A percentile compares a stretch with the other conserved stretches of the same genome.
Conservation (phyloP, 2,888 invertebrate species). For the Gibbula magus region DNA sequence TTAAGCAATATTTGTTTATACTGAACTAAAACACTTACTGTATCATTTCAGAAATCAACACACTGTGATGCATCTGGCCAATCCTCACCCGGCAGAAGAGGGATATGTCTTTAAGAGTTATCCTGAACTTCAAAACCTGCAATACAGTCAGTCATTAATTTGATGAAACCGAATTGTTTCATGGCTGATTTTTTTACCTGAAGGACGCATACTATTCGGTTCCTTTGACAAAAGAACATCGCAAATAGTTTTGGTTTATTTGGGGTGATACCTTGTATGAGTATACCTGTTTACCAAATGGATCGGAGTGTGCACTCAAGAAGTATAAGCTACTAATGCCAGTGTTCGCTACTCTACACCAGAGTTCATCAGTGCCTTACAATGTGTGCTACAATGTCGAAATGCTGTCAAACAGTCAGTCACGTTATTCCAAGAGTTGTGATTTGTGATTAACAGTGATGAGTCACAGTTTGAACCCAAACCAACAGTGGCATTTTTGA, state of each 20-base stretch:
- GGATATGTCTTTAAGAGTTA: neutral
- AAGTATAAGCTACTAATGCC: neutral
- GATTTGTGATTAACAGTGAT: neutral
- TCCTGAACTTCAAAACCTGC: neutral
- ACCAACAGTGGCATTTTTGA: neutral
- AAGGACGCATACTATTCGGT: constrained; percentile 2
- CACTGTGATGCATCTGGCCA: too few species aligned
- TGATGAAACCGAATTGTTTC: neutral
- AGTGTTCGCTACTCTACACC: neutral
- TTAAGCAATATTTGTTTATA: neutral
- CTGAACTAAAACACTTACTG: neutral
- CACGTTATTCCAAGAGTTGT: neutral
- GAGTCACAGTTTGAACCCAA: neutral
- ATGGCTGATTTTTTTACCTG: neutral
- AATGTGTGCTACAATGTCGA: neutral
- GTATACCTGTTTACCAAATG: constrained; percentile 6
- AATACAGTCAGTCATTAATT: neutral
- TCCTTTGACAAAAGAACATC: neutral
- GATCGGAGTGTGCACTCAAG: neutral
- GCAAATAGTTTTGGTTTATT: neutral
- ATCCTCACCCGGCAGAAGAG: too few species aligned
- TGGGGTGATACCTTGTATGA: neutral
- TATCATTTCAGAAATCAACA: neutral
- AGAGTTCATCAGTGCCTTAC: neutral
- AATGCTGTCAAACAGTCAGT: neutral